phyloP scores from a whole-genome alignment of 2,888 invertebrate species.

The Seira sanloemensis region DNA sequence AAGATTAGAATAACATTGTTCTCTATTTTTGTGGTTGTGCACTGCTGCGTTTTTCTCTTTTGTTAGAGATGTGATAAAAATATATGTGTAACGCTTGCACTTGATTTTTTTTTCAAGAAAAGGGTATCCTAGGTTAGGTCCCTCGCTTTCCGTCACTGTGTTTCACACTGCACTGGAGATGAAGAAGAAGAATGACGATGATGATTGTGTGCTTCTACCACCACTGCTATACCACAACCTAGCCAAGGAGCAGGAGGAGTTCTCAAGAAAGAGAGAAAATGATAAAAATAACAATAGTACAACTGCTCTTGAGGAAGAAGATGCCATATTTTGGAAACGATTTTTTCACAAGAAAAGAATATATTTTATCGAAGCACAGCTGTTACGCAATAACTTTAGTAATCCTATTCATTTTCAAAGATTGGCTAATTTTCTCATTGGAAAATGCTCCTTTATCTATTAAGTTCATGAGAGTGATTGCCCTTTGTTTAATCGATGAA shows the following conservation, averaged over 20 bases:
- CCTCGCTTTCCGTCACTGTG: slow-evolving; percentile 9
- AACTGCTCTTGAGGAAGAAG: background rate
- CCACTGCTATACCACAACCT: slow-evolving; percentile 5
- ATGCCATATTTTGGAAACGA: slow-evolving; percentile 38
- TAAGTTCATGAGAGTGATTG: background rate
- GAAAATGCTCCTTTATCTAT: background rate
- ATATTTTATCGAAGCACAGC: slow-evolving; percentile 49
- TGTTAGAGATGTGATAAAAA: background rate
- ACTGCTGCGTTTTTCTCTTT: background rate
- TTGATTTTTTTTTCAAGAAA: slow-evolving; percentile 27
- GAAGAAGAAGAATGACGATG: background rate
- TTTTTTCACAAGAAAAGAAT: no score
- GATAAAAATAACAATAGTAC: background rate
- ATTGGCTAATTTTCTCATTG: slow-evolving; percentile 18
- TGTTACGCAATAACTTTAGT: slow-evolving; percentile 52
- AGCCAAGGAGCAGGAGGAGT: background rate
- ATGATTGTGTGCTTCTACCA: background rate
- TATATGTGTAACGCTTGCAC: slow-evolving; percentile 17
- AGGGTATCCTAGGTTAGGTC: slow-evolving; percentile 61
- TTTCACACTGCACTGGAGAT: background rate
- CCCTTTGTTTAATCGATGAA: background rate
- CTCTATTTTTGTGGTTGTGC: background rate
- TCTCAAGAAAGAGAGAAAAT: slow-evolving; percentile 7
- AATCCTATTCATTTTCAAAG: slow-evolving; percentile 19
- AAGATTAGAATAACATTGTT: background rate